Conservation (phyloP, 2,888 invertebrate species). For the Harpagoxenus sublaevis region DNA sequence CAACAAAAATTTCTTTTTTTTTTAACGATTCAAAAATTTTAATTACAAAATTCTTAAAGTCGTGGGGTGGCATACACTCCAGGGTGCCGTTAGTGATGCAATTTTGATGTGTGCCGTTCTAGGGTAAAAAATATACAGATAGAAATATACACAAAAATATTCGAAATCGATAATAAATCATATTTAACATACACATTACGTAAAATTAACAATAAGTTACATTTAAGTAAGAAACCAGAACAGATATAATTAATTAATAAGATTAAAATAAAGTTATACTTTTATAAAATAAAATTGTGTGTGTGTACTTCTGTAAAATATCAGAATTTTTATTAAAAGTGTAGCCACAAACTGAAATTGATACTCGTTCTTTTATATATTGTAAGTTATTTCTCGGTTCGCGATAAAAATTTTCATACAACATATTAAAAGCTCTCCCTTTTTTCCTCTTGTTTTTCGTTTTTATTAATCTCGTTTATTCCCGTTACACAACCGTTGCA, state of each 20-base stretch:
- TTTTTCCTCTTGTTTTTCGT: background rate
- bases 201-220: background rate
- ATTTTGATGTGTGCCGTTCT: no score
- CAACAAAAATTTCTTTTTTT: no score
- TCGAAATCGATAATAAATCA: background rate
- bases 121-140: background rate
- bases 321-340: background rate
- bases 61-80: no score
- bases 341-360: background rate
- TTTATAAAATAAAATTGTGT: background rate
- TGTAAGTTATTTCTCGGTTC: background rate
- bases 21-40: no score
- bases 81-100: no score
- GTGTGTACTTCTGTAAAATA: background rate
- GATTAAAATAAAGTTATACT: background rate
- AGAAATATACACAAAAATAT: background rate
- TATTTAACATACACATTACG: background rate
- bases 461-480: conserved; percentile 20
- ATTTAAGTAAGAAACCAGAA: background rate
- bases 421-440: background rate
- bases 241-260: background rate
- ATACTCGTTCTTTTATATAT: background rate
- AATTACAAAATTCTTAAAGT: no score
- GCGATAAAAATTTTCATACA: background rate
- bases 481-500: background rate